Conservation (phyloP, 2,797 vertebrate genomes). For the Limnodromus scolopaceus region DNA sequence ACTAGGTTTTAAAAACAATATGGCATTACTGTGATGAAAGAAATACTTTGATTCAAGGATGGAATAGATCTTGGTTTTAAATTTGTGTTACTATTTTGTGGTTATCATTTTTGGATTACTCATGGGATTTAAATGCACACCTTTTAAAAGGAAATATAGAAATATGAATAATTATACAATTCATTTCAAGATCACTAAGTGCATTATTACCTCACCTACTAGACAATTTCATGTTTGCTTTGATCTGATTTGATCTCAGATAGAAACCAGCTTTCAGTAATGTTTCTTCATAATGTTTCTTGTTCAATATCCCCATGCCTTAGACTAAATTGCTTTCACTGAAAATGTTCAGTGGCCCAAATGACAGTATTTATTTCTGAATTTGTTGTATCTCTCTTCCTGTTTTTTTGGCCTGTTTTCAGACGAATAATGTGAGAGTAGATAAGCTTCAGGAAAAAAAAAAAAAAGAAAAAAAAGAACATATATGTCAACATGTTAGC, state of each 20-base stretch:
- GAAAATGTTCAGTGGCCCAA: background rate
- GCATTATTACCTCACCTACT: background rate
- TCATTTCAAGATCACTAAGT: background rate
- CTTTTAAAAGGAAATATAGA: background rate
- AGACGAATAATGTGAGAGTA: background rate
- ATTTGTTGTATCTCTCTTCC: background rate
- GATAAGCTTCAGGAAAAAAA: background rate
- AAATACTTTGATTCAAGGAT: background rate
- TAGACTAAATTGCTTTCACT: background rate
- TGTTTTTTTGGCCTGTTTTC: constrained; percentile 15
- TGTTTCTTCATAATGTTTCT: background rate
- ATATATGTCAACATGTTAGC: background rate
- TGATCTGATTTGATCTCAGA: constrained; percentile 23
- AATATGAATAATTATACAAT: background rate
- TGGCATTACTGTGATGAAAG: background rate
- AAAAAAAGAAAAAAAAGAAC: background rate
- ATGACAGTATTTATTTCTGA: background rate
- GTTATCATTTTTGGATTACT: background rate
- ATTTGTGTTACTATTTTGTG: background rate
- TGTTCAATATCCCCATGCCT: background rate
- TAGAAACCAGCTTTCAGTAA: background rate
- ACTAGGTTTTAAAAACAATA: background rate
- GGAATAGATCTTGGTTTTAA: background rate
- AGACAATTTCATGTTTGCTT: background rate
- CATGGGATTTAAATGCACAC: background rate